phyloP scores from a whole-genome alignment of 2,888 invertebrate genomes.

The Masnerella sp. region DNA sequence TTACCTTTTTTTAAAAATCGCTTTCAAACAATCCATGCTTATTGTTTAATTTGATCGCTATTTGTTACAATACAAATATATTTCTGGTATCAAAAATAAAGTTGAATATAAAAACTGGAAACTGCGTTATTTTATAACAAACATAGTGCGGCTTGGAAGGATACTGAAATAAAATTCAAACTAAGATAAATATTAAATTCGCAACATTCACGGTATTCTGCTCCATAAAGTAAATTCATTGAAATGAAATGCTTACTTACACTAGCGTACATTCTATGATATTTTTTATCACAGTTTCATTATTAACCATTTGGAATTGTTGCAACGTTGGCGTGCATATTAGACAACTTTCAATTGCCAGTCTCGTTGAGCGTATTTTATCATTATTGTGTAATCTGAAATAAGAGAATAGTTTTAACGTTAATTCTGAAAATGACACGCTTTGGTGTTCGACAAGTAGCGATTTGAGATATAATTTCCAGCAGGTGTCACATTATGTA shows the following conservation, averaged over 20 bases:
- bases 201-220: too few relatives aligned
- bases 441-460: neutral
- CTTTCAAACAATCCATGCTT: slow-evolving; percentile 32
- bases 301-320: slow-evolving; percentile 43
- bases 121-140: slow-evolving; percentile 11
- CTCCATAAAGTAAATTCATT: too few relatives aligned
- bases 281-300: slow-evolving; percentile 32
- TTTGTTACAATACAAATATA: slow-evolving; percentile 5
- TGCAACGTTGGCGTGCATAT: slow-evolving; percentile 18
- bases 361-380: slow-evolving; percentile 7
- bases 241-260: too few relatives aligned
- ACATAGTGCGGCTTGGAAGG: slow-evolving; percentile 14
- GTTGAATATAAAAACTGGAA: slow-evolving; percentile 2
- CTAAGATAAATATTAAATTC: too few relatives aligned
- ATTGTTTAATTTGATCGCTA: slow-evolving; percentile 11
- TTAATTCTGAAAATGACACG: neutral
- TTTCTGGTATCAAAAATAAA: slow-evolving; percentile 7
- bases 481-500: neutral
- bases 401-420: slow-evolving; percentile 11
- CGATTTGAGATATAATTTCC: neutral
- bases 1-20: slow-evolving; percentile 29
- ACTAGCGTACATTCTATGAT: slow-evolving; percentile 25
- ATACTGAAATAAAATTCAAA: slow-evolving; percentile 37
- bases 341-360: slow-evolving; percentile 13
- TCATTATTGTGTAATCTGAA: slow-evolving; percentile 29